Evolutionary conservation across 2,888 invertebrate species (phyloP).

Genomic region (Andrena flavipes): DNA sequence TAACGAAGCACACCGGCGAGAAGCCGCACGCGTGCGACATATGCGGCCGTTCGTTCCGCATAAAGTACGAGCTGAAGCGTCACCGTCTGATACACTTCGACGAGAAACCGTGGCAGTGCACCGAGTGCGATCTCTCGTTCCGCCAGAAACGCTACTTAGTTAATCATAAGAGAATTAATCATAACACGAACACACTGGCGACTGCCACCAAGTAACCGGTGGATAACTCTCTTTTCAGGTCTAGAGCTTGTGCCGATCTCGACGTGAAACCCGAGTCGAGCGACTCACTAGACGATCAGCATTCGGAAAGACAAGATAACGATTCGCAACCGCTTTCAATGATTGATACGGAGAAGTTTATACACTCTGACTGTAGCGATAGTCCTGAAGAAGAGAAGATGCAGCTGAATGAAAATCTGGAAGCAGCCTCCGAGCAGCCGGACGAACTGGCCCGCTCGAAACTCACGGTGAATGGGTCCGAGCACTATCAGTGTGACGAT

Average conservation of each 20-base stretch:
- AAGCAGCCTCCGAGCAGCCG: slow-evolving; percentile 7
- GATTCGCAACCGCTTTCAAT: slow-evolving; percentile 1
- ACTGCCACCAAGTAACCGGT: slow-evolving; percentile 57
- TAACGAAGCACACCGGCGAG: slow-evolving; percentile 88
- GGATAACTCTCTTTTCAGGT: slow-evolving; percentile 75
- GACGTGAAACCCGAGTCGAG: neutral
- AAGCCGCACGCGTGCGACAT: slow-evolving; percentile 87
- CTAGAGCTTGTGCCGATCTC: slow-evolving; percentile 21
- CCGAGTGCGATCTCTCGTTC: slow-evolving; percentile 84
- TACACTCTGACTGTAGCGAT: neutral
- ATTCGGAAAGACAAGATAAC: slow-evolving; percentile 8
- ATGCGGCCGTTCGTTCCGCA: slow-evolving; percentile 87
- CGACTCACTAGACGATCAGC: neutral
- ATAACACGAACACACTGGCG: slow-evolving; percentile 64
- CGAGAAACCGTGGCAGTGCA: slow-evolving; percentile 85
- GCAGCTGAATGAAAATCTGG: neutral
- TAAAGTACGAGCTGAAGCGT: slow-evolving; percentile 87
- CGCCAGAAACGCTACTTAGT: slow-evolving; percentile 86
- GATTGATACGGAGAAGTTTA: neutral
- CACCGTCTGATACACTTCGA: slow-evolving; percentile 86
- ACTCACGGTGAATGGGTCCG: slow-evolving; percentile 84
- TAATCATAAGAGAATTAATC: slow-evolving; percentile 85
- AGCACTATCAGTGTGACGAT: slow-evolving; percentile 86
- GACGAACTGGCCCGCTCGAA: slow-evolving; percentile 45
- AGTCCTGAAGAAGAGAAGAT: neutral